phyloP scores from a whole-genome alignment of 2,888 invertebrate genomes.

The Lordiphosa fenestrarum region DNA sequence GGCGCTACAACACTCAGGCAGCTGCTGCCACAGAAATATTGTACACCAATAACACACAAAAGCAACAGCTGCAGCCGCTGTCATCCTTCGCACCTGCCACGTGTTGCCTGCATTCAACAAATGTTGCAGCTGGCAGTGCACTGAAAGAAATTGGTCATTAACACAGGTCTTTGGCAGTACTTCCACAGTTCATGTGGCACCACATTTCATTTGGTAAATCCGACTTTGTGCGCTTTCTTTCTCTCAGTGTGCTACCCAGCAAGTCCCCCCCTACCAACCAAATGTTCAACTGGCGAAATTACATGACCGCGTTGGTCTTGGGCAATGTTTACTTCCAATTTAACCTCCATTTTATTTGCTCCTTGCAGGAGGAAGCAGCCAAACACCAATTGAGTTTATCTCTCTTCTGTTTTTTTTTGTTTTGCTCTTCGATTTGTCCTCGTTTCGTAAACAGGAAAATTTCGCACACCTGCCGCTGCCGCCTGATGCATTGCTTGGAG shows the following conservation, averaged over 20 bases:
- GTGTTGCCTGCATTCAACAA: slow-evolving; percentile 47
- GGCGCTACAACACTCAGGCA: slow-evolving; percentile 7
- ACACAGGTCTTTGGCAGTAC: too few species aligned
- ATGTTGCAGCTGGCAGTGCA: slow-evolving; percentile 1
- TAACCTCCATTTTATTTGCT: slow-evolving; percentile 54
- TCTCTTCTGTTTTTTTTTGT: slow-evolving; percentile 24
- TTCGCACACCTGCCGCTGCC: slow-evolving; percentile 63
- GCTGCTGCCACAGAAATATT: slow-evolving; percentile 5
- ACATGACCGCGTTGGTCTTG: slow-evolving; percentile 51
- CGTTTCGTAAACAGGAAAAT: slow-evolving; percentile 40
- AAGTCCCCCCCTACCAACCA: background rate
- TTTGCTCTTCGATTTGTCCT: slow-evolving; percentile 47
- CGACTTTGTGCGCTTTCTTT: too few species aligned
- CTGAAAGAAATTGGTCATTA: background rate
- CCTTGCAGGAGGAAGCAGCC: slow-evolving; percentile 32
- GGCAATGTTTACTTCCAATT: slow-evolving; percentile 58
- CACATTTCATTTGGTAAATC: too few species aligned
- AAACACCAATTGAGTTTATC: slow-evolving; percentile 18
- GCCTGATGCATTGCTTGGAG: slow-evolving; percentile 21
- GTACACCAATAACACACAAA: slow-evolving; percentile 7
- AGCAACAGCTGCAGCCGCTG: slow-evolving; percentile 24
- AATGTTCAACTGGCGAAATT: slow-evolving; percentile 52
- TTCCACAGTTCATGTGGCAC: too few species aligned
- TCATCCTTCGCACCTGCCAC: slow-evolving; percentile 64
- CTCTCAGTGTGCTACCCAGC: background rate